These are phyloP conservation scores for Phanerotoma sp. DNA, from an alignment of 2,888 invertebrate species.

Conservation along the genomic window DNA sequence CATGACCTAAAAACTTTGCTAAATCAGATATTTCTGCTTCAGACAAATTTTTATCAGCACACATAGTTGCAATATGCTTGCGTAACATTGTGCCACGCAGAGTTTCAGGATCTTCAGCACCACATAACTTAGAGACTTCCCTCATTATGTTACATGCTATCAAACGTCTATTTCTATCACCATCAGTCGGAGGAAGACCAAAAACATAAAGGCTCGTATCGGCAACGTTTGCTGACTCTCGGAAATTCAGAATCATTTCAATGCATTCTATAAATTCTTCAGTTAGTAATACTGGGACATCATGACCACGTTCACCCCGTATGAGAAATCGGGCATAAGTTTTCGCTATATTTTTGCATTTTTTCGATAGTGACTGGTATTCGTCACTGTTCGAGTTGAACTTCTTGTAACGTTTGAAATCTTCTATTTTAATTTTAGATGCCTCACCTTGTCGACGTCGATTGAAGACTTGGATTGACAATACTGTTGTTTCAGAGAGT, in stretches of 20 bases:
- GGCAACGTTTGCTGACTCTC: not conserved
- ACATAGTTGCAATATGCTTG: constrained; percentile 35
- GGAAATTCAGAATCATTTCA: not conserved
- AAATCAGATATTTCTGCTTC: constrained; percentile 31
- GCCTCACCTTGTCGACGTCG: constrained; percentile 5
- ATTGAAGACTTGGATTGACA: constrained; percentile 12
- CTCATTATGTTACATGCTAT: constrained; percentile 30
- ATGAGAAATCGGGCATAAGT: constrained; percentile 1
- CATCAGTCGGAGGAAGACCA: not conserved
- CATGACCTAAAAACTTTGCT: constrained; percentile 37
- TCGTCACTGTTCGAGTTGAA: not conserved
- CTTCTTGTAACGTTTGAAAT: constrained; percentile 1
- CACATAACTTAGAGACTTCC: constrained; percentile 31
- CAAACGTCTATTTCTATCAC: constrained; percentile 10
- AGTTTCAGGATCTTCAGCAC: constrained; percentile 29
- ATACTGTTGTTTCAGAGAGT: constrained; percentile 5
- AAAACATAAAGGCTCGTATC: constrained; percentile 9
- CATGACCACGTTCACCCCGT: constrained; percentile 4
- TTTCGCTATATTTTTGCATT: constrained; percentile 1
- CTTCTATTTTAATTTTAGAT: constrained; percentile 3
- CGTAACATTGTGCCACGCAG: constrained; percentile 30
- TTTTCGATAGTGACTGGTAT: not conserved
- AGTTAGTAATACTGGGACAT: constrained; percentile 3
- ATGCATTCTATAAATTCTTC: constrained; percentile 1
- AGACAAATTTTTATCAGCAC: constrained; percentile 28